Evolutionary conservation across 2,113 vertebrate species (phyloP), one percentile per base, ranked within the genome.

Genomic region (Polyodon spathula): DNA sequence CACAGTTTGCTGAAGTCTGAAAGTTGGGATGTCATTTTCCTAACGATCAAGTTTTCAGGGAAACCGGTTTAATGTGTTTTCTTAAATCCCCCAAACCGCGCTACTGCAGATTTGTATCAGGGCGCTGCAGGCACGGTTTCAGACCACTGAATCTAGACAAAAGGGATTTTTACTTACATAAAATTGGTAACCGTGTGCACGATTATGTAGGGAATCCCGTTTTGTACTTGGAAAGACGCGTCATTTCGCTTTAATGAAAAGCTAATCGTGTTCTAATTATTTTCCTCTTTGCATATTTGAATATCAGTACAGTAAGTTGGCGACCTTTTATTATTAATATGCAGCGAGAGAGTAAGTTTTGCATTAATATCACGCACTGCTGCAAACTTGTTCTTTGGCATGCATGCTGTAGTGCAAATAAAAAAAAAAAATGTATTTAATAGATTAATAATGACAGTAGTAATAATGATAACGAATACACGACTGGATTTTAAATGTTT

Each of bases 81-180:
- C 66, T 55, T 68, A 64, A 54, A 64, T 38, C 17, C 71, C 70
- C 56, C 64, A 14, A 67, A 70, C 43, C 71, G 71, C 64, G 74
- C 65, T 72, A 63, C 74, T 75, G 76, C 81, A 70, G 80, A 78
- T 69, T 72, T 64, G n/a, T 63, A 64, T 65, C 68, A 71, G 80
- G 80, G 71, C 73, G 73, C 79, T 68, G 81, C 85, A 75, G 75
- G 77, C 59, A 67, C 73, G 86, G 78, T 83, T 78, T 81, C 78
- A 84, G 87, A 79, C 81, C 84, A 78, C 71, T 75, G 85, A 78
- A 82, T 84, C 82, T 79, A 87, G 81, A 88, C 87, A 89, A 88
- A 90, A 90, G 85, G 77, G 76, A 71, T 76, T 74, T 72, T 74
- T 63, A 54, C 63, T 51, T 65, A 71, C 65, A 50, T 54, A 46